Evolutionary conservation across 2,113 vertebrate species (phyloP), one percentile per base, ranked within the genome.

Genomic region (Labrus mixtus): DNA sequence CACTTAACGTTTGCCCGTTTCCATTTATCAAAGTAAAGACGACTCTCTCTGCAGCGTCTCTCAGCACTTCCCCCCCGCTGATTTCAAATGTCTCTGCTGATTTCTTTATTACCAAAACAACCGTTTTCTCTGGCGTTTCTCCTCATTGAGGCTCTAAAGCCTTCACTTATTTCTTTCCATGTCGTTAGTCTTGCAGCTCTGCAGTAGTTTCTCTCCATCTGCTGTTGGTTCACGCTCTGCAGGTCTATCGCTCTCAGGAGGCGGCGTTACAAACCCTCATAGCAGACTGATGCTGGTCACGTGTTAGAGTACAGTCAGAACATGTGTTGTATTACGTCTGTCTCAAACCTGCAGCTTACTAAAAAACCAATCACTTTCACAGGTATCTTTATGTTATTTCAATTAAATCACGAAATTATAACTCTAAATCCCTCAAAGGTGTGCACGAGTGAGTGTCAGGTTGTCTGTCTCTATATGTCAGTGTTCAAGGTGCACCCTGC

Each of bases 181-280:
- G 33, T 77, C 80, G 69, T 92, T 87, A 86, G 74, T 75, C 69
- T 25, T 50, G 48, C n/a, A 63, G 63, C 82, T 77, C 60, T 51
- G 45, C n/a, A 23, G 22, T 3, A 22, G 76, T 59, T 90, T 66
- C 12, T 80, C 45, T 78, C 83, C 85, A 79, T 91, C 87, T 92
- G 91, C 68, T 73, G 56, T 56, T 22, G 20, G 46, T 75, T 83
- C 66, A 73, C 48, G 50, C 83, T 76, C 82, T n/a, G 66, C 53
- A 11, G 51, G 72, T 68, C 65, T 60, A n/a, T n/a, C 13, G 8
- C 78, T 77, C 74, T 72, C 74, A 41, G 6, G 50, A 72, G 76
- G 74, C 51, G 22, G 9, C 39, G 10, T 20, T 13, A 50, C 59
- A 6, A 19, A 37, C 9, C 17, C 67, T 36, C 58, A 10, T 7